A percentile compares a stretch with the other conserved stretches of the same genome.
phyloP scores from a whole-genome alignment of 2,113 vertebrate genomes.

The Panurus biarmicus region DNA sequence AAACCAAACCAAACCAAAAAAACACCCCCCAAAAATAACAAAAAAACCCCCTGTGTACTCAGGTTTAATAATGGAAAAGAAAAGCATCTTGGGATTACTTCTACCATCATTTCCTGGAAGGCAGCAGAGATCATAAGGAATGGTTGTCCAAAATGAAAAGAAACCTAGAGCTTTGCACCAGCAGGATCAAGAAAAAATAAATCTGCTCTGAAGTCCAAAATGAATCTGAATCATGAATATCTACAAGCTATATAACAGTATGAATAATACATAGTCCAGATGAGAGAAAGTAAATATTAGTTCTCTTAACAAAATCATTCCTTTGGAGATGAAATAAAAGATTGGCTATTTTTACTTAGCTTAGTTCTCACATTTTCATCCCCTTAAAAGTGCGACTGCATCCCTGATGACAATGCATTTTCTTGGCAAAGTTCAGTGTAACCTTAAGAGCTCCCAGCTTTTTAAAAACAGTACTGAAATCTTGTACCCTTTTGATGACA shows the following conservation, averaged over 20 bases:
- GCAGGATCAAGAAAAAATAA: not conserved
- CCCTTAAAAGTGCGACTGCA: not conserved
- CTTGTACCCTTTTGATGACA: not conserved
- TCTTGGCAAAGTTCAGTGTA: not conserved
- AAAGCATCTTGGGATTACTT: not conserved
- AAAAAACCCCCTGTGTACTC: not conserved
- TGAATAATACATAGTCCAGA: conserved; percentile 34
- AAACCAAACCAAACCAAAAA: too few species aligned
- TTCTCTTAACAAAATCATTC: not conserved
- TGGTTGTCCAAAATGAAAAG: not conserved
- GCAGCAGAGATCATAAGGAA: not conserved
- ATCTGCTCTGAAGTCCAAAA: not conserved
- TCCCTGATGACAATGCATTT: not conserved
- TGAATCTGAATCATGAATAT: not conserved
- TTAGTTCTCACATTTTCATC: not conserved
- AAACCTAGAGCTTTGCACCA: not conserved
- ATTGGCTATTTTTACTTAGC: not conserved
- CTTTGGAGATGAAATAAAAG: not conserved
- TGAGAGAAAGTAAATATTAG: conserved; percentile 25
- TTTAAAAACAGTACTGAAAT: not conserved
- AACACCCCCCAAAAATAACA: too few species aligned
- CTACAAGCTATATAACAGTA: not conserved
- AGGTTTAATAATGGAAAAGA: not conserved
- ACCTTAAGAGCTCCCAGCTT: not conserved
- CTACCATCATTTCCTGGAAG: not conserved